phyloP scores from a whole-genome alignment of 2,888 invertebrate species.

The Pachliopta kotzebuea region DNA sequence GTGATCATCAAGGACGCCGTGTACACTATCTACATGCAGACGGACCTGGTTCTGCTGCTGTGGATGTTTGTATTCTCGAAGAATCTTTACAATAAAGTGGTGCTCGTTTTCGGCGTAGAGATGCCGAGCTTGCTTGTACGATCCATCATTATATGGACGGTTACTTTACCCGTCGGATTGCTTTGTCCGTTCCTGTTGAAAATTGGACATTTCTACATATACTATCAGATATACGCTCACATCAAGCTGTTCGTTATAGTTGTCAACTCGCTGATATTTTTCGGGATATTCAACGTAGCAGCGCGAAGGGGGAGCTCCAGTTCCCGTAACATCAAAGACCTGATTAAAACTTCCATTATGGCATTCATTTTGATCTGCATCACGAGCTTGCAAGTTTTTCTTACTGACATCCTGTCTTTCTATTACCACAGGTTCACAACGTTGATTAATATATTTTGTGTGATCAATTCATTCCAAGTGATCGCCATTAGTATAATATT shows the following conservation, averaged over 20 bases:
- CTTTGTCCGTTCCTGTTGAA: slow-evolving; percentile 37
- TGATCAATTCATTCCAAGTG: slow-evolving; percentile 47
- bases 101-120: slow-evolving; percentile 47
- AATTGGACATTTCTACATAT: slow-evolving; percentile 34
- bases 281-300: slow-evolving; percentile 49
- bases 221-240: slow-evolving; percentile 42
- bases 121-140: slow-evolving; percentile 39
- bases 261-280: slow-evolving; percentile 49
- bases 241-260: slow-evolving; percentile 49
- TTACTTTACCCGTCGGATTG: slow-evolving; percentile 46
- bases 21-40: slow-evolving; percentile 45
- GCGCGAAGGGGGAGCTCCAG: slow-evolving; percentile 33
- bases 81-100: slow-evolving; percentile 59
- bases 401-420: slow-evolving; percentile 44
- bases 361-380: slow-evolving; percentile 51
- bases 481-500: slow-evolving; percentile 43
- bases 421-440: slow-evolving; percentile 31
- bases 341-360: slow-evolving; percentile 43
- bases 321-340: slow-evolving; percentile 36
- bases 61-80: slow-evolving; percentile 64
- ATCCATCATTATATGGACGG: slow-evolving; percentile 44
- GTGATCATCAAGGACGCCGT: slow-evolving; percentile 31
- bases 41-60: slow-evolving; percentile 49
- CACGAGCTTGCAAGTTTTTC: slow-evolving; percentile 53
- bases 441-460: slow-evolving; percentile 39